Base-by-base conservation (phyloP, 2,888 invertebrate species). In the Chloroclysta siterata region DNA sequence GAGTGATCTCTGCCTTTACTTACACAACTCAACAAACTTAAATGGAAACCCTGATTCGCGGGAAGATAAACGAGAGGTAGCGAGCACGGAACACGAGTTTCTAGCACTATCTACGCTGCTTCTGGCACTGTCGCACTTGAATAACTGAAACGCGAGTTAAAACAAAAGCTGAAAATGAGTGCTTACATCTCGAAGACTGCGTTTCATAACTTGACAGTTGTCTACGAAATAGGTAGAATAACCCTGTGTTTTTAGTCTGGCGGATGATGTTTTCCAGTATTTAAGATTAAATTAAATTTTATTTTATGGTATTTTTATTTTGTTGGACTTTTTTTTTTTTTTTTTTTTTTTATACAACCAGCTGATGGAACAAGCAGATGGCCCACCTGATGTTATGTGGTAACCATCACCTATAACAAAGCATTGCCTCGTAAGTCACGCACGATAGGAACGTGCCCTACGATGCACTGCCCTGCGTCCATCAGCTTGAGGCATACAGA, bases 21-120 rank as follows among this genome's bases (percentile, higher is more conserved):
- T 74, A 77, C 76, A 78, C 76, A 79, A 80, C 72, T 80, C 77
- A 80, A 80, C 79, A 81, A 87, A 85, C 84, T 83, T 83, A 80
- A 82, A 84, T 84, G 79, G 81, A 80, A 83, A 77, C 77, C 73
- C 77, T 78, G 81, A 81, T 82, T 79, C 75, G 72, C 68, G 65
- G 70, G 68, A 77, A 79, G 78, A 81, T 80, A 82, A 82, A 79
- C 76, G 74, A 50, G 56, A 47, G 53, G 29, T 33, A 55, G 33
- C 51, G 51, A 56, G 39, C 17, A 5, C 5, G 14, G 48, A 50
- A 53, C 63, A 63, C 42, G 14, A 55, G 59, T 42, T 48, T 2
- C 13, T 48, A 39, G 10, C 39, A 15, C 13, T 48, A 28, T 39
- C 48, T 14, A 14, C 22, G 51, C 11, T 48, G n/a, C 44, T 14